These are phyloP conservation scores for Macrochelys suwanniensis DNA, from an alignment of 2,797 vertebrate genomes.

Conservation along the genomic window DNA sequence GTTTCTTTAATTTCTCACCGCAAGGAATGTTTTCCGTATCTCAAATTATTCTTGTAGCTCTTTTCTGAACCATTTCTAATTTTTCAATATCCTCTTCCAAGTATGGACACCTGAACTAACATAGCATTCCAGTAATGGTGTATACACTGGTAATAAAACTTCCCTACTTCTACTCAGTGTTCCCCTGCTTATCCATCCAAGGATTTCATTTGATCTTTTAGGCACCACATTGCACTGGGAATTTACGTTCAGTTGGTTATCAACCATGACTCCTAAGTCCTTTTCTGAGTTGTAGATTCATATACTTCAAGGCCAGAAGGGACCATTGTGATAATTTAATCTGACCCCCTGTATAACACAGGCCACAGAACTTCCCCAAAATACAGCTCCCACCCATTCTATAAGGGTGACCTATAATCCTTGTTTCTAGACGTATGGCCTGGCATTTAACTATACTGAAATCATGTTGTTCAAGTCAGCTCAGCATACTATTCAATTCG, in stretches of 20 bases:
- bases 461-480: not conserved
- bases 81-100: not conserved
- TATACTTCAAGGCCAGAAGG: not conserved
- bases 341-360: too few species aligned
- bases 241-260: not conserved
- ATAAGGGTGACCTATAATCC: not conserved
- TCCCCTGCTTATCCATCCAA: not conserved
- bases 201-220: not conserved
- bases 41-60: not conserved
- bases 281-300: not conserved
- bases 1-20: not conserved
- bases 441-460: not conserved
- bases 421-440: conserved; percentile 6
- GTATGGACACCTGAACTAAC: accelerated
- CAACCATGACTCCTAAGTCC: not conserved
- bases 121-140: not conserved
- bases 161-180: not conserved
- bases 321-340: too few species aligned
- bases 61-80: not conserved
- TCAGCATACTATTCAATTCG: not conserved
- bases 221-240: not conserved
- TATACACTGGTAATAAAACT: not conserved
- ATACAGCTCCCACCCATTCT: not conserved
- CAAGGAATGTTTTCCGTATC: not conserved
- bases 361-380: not conserved